Evolutionary conservation across 2,113 vertebrate genomes (phyloP), one percentile per base, ranked within the genome.

Genomic region (Nycticebus coucang): DNA sequence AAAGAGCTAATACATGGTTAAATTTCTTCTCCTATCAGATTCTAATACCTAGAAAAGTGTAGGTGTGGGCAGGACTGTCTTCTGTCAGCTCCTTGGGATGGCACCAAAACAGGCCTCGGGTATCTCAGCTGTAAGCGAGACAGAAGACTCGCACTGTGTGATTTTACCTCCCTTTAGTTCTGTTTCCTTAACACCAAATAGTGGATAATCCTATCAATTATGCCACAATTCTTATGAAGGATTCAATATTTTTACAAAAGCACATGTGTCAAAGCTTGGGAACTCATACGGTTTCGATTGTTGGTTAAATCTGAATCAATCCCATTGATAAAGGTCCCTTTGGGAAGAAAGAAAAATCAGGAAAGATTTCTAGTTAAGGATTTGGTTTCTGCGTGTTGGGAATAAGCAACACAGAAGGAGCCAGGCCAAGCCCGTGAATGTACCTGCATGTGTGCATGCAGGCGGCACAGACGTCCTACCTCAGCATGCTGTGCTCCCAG

Each of bases 61-160:
- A 15, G 21, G 55, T 3, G 7, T 14, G 50, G 30, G 24, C 22
- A 18, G 5, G 81, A 4, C 28, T 69, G 59, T n/a, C 85, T 69
- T 77, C 75, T 0, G 11, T 6, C 2, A 13, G 50, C 11, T 10
- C 35, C 24, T 5, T 0, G 7, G 18, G 28, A 45, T 1, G 12
- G 21, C 33, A 10, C 1, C 0, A n/a, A 30, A 11, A 55, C 7
- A 45, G 72, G 30, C 5, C 1, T 17, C 14, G 53, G 28, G 30
- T 30, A 11, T n/a, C 45, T 68, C 33, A 4, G 68, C 5, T 2
- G 30, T 19, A 69, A 50, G n/a, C 13, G 17, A 21, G 11, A 1
- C 3, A 15, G 6, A 0, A 50, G 68, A 15, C 4, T 8, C 87
- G 33, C 12, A 15, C 19, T 1, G 50, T 0, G 7, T 1, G 35